phyloP scores from a whole-genome alignment of 2,888 invertebrate genomes.

The Aphidius colemani region DNA sequence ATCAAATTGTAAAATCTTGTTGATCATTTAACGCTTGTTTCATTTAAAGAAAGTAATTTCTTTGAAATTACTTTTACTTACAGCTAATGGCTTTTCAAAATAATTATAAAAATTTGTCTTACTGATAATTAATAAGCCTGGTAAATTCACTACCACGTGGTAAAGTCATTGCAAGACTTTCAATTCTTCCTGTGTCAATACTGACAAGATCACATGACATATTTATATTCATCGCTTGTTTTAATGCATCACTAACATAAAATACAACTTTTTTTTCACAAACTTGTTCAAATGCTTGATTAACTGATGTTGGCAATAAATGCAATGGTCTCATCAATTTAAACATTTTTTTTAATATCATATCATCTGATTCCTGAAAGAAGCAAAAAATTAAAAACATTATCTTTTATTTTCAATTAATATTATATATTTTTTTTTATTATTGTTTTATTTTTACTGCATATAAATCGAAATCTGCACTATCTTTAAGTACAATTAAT shows the following conservation, averaged over 20 bases:
- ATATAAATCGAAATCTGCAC: slow-evolving; percentile 43
- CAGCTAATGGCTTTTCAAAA: too few relatives aligned
- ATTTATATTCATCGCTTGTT: slow-evolving; percentile 27
- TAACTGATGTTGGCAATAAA: slow-evolving; percentile 35
- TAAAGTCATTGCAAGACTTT: slow-evolving; percentile 42
- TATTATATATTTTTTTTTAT: neutral
- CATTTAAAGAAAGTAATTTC: too few relatives aligned
- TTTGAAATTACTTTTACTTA: too few relatives aligned
- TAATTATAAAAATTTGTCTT: slow-evolving; percentile 23
- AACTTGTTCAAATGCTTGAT: slow-evolving; percentile 41
- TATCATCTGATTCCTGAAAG: slow-evolving; percentile 31
- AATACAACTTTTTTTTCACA: slow-evolving; percentile 46
- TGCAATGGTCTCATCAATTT: slow-evolving; percentile 34
- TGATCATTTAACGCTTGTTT: too few relatives aligned
- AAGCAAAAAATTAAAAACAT: neutral
- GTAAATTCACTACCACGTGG: slow-evolving; percentile 43
- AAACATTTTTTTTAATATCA: slow-evolving; percentile 33
- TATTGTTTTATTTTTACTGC: slow-evolving; percentile 30
- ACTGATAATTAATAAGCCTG: slow-evolving; percentile 44
- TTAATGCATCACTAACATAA: slow-evolving; percentile 39
- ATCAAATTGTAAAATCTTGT: too few relatives aligned
- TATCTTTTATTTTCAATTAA: neutral
- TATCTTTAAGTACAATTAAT: slow-evolving; percentile 40
- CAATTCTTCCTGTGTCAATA: slow-evolving; percentile 41
- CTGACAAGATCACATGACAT: slow-evolving; percentile 40